Evolutionary conservation across 1,140 invertebrate species (phyloP).

Genomic region (Euura lappo): DNA sequence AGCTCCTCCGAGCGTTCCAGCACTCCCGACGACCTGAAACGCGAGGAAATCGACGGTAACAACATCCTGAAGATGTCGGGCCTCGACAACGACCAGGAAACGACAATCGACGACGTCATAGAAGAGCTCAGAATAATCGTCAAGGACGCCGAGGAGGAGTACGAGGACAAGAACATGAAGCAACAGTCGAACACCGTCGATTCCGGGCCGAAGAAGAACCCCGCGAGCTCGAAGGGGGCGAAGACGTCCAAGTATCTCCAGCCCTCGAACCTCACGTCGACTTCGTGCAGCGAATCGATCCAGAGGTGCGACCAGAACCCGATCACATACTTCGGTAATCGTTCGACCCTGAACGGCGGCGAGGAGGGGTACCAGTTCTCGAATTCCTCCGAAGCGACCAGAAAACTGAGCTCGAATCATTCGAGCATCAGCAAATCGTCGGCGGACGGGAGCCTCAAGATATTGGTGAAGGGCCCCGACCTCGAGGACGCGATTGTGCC

Average conservation of each 20-base stretch:
- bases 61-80: conserved; percentile 37
- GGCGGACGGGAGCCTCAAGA: conserved; percentile 48
- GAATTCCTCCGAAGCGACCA: conserved; percentile 15
- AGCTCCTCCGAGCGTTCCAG: conserved; percentile 81
- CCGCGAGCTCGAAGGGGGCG: neutral
- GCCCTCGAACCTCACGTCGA: too few species aligned
- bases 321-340: conserved; percentile 35
- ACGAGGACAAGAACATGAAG: conserved; percentile 51
- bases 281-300: too few species aligned
- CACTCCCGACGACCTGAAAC: conserved; percentile 66
- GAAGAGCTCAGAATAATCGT: conserved; percentile 84
- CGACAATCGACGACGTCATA: conserved; percentile 87
- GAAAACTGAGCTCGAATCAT: conserved; percentile 10
- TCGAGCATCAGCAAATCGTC: conserved; percentile 33
- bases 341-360: neutral
- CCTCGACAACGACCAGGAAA: conserved; percentile 75
- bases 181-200: conserved; percentile 30
- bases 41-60: conserved; percentile 21
- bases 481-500: conserved; percentile 68
- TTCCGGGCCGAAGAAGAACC: neutral
- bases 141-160: conserved; percentile 81
- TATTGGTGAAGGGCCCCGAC: conserved; percentile 54
- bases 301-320: conserved; percentile 13
- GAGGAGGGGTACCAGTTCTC: conserved; percentile 26
- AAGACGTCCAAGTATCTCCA: neutral